Evolutionary conservation across 2,113 vertebrate genomes (phyloP).

Genomic region (Rhabdomys dilectus): DNA sequence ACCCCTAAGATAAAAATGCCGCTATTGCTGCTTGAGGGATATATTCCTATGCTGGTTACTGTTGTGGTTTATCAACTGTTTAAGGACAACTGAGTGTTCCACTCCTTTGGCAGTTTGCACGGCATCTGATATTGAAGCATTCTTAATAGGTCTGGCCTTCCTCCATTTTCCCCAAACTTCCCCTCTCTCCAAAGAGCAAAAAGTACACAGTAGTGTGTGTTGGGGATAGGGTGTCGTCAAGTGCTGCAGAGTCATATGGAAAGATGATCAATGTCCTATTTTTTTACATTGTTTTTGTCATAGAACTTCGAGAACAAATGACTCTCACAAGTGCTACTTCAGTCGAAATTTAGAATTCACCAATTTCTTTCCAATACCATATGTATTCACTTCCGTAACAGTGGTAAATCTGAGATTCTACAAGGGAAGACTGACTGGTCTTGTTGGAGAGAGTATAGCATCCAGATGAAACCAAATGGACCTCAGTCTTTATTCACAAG

Average conservation of each 20-base stretch:
- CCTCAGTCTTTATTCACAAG: not conserved
- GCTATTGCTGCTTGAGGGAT: not conserved
- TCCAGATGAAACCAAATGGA: not conserved
- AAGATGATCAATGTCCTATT: not conserved
- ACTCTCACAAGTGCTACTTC: not conserved
- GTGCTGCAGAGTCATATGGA: not conserved
- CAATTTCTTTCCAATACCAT: not conserved
- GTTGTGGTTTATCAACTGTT: not conserved
- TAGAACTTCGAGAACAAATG: slow-evolving; percentile 16
- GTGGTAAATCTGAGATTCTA: not conserved
- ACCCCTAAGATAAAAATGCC: not conserved
- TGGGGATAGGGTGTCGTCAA: too few relatives aligned
- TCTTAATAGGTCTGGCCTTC: not conserved
- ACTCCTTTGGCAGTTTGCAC: not conserved
- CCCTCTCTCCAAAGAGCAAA: not conserved
- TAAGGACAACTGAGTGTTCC: not conserved
- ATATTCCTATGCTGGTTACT: not conserved
- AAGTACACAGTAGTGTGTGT: not conserved
- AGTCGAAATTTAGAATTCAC: not conserved
- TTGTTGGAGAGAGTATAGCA: not conserved
- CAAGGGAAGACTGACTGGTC: not conserved
- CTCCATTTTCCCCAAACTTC: not conserved
- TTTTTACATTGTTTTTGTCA: not conserved
- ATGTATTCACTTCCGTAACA: not conserved
- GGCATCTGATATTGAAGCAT: not conserved